These are phyloP conservation scores for Drosophila pseudotakahashii DNA, from an alignment of 2,888 invertebrate genomes.

Conservation along the genomic window DNA sequence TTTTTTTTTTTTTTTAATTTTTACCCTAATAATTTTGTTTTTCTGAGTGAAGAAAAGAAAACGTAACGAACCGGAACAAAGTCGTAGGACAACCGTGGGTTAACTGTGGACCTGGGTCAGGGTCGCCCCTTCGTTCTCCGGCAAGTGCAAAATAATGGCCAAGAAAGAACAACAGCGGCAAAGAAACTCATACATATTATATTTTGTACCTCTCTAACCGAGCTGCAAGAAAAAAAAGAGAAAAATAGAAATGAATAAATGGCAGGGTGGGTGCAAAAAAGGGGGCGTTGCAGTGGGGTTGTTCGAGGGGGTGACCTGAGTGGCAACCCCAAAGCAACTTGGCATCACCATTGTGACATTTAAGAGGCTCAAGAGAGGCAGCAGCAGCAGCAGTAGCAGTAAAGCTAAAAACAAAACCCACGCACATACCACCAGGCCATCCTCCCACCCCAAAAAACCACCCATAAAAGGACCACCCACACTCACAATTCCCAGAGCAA, in stretches of 20 bases:
- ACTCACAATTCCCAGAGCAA: conserved; percentile 57
- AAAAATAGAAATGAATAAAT: conserved; percentile 25
- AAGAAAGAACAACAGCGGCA: conserved; percentile 40
- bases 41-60: conserved; percentile 7
- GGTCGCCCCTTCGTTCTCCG: conserved; percentile 54
- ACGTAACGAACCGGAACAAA: conserved; percentile 15
- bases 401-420: conserved; percentile 77
- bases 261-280: conserved; percentile 7
- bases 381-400: conserved; percentile 34
- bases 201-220: conserved; percentile 47
- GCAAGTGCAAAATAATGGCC: conserved; percentile 67
- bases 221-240: background rate
- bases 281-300: conserved; percentile 4
- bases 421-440: conserved; percentile 33
- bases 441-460: conserved; percentile 4
- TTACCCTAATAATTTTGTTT: background rate
- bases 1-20: no score
- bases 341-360: conserved; percentile 70
- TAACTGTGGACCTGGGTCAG: conserved; percentile 66
- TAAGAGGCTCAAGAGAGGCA: conserved; percentile 72
- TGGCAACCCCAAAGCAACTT: conserved; percentile 67
- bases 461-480: conserved; percentile 5
- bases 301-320: conserved; percentile 23
- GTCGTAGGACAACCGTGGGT: conserved; percentile 48
- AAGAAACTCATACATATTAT: conserved; percentile 66